These are phyloP conservation scores for Coccyzus lansbergi DNA, from an alignment of 2,797 vertebrate genomes.

Conservation along the genomic window DNA sequence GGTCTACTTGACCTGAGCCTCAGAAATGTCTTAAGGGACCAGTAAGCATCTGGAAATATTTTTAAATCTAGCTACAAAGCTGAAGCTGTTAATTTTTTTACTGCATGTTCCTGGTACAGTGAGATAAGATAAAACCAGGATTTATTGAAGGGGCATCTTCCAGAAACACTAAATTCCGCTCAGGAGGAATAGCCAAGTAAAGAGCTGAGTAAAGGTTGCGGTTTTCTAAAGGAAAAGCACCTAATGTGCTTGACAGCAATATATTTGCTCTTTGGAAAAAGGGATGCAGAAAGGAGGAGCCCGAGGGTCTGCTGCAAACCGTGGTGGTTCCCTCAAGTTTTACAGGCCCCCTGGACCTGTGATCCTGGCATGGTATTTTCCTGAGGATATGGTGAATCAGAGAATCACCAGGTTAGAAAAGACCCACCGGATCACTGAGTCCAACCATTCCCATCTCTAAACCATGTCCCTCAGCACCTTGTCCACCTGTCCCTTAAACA, in stretches of 20 bases:
- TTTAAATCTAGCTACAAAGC: neutral
- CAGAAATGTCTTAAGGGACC: neutral
- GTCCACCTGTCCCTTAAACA: too few species aligned
- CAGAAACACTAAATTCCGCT: neutral
- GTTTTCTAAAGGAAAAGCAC: neutral
- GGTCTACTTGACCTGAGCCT: conserved; percentile 26
- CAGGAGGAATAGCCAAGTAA: neutral
- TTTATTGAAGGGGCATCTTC: neutral
- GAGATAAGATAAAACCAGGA: neutral
- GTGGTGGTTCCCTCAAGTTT: neutral
- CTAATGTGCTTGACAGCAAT: neutral
- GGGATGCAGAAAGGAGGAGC: neutral
- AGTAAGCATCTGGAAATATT: neutral
- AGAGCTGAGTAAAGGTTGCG: neutral
- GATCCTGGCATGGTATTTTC: neutral
- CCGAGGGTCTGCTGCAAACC: neutral
- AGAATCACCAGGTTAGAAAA: too few species aligned
- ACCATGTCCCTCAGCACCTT: too few species aligned
- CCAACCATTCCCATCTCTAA: too few species aligned
- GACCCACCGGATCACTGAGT: too few species aligned
- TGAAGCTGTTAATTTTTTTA: neutral
- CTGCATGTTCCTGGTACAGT: neutral
- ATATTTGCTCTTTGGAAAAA: neutral
- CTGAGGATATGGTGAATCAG: too few species aligned
- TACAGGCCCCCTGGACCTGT: neutral